phyloP scores from a whole-genome alignment of 92 coral and sea anemone species.

The Epizoanthus scotinus region DNA sequence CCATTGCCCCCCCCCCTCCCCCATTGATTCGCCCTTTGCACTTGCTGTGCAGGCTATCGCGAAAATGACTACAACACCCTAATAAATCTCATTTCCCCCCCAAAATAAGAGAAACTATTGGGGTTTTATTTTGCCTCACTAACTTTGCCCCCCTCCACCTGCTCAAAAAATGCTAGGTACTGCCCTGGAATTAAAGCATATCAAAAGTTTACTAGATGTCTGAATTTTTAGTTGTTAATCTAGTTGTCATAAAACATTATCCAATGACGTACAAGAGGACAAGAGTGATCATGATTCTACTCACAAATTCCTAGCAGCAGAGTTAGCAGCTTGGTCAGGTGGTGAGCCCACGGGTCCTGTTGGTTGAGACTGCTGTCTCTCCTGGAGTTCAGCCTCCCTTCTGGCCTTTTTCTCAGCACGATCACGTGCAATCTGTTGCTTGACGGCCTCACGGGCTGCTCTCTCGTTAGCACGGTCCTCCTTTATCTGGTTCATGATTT shows the following conservation, averaged over 20 bases:
- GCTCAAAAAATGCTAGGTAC: too few relatives aligned
- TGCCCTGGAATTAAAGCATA: too few relatives aligned
- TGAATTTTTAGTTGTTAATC: too few relatives aligned
- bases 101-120: too few relatives aligned
- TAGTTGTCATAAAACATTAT: background rate
- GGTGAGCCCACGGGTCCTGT: conserved; percentile 3
- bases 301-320: conserved; percentile 32
- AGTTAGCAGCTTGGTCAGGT: conserved; percentile 15
- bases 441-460: conserved; percentile 86
- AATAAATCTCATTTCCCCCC: too few relatives aligned
- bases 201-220: too few relatives aligned
- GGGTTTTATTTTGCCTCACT: too few relatives aligned
- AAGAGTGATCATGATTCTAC: background rate
- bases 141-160: too few relatives aligned
- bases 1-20: too few relatives aligned
- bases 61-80: too few relatives aligned
- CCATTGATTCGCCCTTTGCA: too few relatives aligned
- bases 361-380: conserved; percentile 58
- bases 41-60: too few relatives aligned
- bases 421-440: conserved; percentile 87
- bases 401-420: conserved; percentile 88
- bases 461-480: conserved; percentile 83
- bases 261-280: background rate
- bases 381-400: conserved; percentile 69
- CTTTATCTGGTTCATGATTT: conserved; percentile 76